Base-by-base conservation (phyloP, 2,888 invertebrate genomes). In the Drosophila melanocephala region DNA sequence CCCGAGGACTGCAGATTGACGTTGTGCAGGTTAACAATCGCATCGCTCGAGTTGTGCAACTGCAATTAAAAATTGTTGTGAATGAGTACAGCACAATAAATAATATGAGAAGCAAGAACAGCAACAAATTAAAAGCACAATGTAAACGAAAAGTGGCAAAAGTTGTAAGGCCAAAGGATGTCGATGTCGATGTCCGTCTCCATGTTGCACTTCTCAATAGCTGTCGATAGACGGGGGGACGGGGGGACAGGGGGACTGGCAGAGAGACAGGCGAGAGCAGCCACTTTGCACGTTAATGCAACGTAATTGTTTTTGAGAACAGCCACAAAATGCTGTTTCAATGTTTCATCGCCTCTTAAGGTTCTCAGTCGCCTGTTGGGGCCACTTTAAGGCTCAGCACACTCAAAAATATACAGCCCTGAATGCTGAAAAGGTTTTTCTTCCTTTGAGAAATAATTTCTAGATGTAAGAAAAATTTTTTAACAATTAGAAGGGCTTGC, bases 21-120 rank as follows among this genome's bases (percentile, higher is more conserved):
- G 79, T 95, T 94, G 87, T 95, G 94, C 84, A 96, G 93, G 79
- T 95, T 95, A 72, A 96, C 96, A 82, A 95, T 94, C 82, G 94
- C 95, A 90, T 96, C 95, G 75, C 95, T 95, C 42, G 96, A 96
- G 92, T 96, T 96, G 91, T 95, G 95, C 87, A 95, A 93, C 96
- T 96, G 94, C 83, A 91, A 90, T 80, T 75, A 84, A 84, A 85
- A 89, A 76, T 82, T 72, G 83, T 83, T 86, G 53, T 26, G 26
- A 88, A 80, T 85, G 86, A 77, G 79, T 62, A 22, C 51, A 62
- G 63, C 51, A 57, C 28, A 59, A 62, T 64, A 72, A 74, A 71
- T 67, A 78, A 89, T 63, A 58, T 51, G 56, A 42, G 64, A 68
- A 69, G 30, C 26, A n/a, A 60, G 30, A 66, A 39, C 55, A 77